phyloP scores from a whole-genome alignment of 2,113 vertebrate species.

The Probosciger aterrimus region DNA sequence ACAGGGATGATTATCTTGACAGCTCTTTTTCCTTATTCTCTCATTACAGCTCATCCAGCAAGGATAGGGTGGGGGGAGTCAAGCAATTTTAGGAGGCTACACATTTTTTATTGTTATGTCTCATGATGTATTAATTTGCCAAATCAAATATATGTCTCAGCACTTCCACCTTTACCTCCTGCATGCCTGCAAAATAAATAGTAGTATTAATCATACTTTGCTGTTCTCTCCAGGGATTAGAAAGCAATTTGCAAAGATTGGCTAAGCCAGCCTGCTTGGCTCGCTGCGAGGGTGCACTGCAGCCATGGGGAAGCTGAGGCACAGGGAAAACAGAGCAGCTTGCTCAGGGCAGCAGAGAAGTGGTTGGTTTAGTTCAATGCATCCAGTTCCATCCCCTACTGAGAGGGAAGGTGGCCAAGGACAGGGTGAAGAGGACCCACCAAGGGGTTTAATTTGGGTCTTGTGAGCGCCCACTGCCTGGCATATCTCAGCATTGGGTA shows the following conservation, averaged over 20 bases:
- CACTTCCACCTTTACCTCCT: slow-evolving; percentile 50
- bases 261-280: not conserved
- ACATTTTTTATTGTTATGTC: slow-evolving; percentile 55
- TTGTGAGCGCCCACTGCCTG: rapidly evolving
- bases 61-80: not conserved
- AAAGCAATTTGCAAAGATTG: slow-evolving; percentile 12
- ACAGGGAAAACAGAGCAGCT: rapidly evolving
- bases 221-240: not conserved
- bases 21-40: slow-evolving; percentile 26
- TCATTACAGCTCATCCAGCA: slow-evolving; percentile 40
- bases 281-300: rapidly evolving
- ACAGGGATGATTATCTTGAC: slow-evolving; percentile 27
- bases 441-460: not conserved
- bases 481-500: rapidly evolving
- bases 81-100: slow-evolving; percentile 8
- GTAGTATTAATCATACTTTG: slow-evolving; percentile 44
- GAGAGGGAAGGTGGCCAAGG: not conserved
- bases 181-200: slow-evolving; percentile 60
- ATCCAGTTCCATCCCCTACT: not conserved
- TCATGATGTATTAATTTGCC: slow-evolving; percentile 70
- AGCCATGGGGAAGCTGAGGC: not conserved
- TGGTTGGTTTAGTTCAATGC: not conserved
- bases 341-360: rapidly evolving
- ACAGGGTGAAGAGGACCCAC: not conserved
- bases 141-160: slow-evolving; percentile 58